These are phyloP conservation scores for Holacanthus passer DNA, from an alignment of 2,113 vertebrate genomes.

Conservation along the genomic window DNA sequence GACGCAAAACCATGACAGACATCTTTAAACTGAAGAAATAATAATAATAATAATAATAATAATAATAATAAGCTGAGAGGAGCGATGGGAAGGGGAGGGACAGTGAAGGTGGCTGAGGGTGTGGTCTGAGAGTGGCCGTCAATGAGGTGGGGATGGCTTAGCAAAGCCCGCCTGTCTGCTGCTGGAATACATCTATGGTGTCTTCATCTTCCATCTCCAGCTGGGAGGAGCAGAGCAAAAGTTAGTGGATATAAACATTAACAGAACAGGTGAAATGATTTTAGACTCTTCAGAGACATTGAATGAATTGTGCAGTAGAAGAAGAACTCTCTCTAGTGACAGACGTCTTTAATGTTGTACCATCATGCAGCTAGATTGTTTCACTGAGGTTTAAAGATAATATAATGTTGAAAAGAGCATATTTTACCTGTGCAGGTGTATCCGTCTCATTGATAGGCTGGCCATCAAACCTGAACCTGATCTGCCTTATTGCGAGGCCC, in stretches of 20 bases:
- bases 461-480: conserved; percentile 89
- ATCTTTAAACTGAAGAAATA: conserved; percentile 61
- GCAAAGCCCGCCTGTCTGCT: conserved; percentile 87
- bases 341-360: too few species aligned
- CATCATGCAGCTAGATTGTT: not conserved
- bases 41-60: conserved; percentile 68
- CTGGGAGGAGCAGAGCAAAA: conserved; percentile 59
- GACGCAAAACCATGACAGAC: conserved; percentile 62
- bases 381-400: not conserved
- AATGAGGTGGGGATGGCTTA: conserved; percentile 75
- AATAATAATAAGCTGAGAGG: conserved; percentile 69
- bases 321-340: too few species aligned
- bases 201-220: conserved; percentile 90
- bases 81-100: conserved; percentile 66
- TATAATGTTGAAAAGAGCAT: not conserved
- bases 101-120: conserved; percentile 76
- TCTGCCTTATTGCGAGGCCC: conserved; percentile 89
- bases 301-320: not conserved
- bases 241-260: not conserved
- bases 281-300: not conserved
- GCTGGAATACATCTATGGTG: conserved; percentile 90
- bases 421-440: conserved; percentile 86
- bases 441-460: conserved; percentile 90
- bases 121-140: conserved; percentile 71
- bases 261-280: not conserved